Evolutionary conservation across 2,113 vertebrate genomes (phyloP), one percentile per base, ranked within the genome.

Genomic region (Pipra filicauda): DNA sequence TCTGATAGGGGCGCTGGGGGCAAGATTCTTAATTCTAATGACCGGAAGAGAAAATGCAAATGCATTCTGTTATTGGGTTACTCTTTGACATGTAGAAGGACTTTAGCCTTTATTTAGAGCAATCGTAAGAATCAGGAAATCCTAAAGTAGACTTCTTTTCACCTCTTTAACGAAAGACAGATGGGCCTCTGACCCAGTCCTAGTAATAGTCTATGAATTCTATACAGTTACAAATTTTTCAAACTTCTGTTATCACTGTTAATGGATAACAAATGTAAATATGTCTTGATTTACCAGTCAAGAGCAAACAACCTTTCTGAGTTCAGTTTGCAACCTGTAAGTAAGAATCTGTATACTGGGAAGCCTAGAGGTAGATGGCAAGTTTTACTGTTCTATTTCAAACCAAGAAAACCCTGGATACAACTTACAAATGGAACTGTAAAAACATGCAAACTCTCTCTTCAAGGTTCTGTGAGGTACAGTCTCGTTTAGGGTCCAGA

Each of bases 1-100:
- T 59, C 57, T 65, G 19, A 31, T 37, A 33, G 26, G 12, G 30
- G 20, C 0, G 0, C 1, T 77, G n/a, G 1, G 22, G 24, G 30
- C 15, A 85, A 51, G 20, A 64, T 51, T 62, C 41, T 88, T 88
- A 37, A 39, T 75, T 88, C 6, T 7, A 23, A n/a, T 76, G 27
- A 78, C 37, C 28, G 54, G 55, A 93, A 72, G 26, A 82, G 44
- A 91, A 88, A 86, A 51, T 48, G 43, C 8, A 79, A 49, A 79
- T 58, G 16, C 11, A 41, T 89, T 87, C 35, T 74, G 22, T n/a
- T 74, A 8, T 22, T 70, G 51, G 31, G 13, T 86, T 92, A 55
- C 54, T 89, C n/a, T 77, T 87, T 58, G 70, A 75, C 5, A 7
- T 16, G 28, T 35, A 72, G 48, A 49, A 43, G 54, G n/a, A 72